Percentiles rank a stretch among this genome's conserved stretches.
phyloP scores from a whole-genome alignment of 2,113 vertebrate genomes.

The Podilymbus podiceps region DNA sequence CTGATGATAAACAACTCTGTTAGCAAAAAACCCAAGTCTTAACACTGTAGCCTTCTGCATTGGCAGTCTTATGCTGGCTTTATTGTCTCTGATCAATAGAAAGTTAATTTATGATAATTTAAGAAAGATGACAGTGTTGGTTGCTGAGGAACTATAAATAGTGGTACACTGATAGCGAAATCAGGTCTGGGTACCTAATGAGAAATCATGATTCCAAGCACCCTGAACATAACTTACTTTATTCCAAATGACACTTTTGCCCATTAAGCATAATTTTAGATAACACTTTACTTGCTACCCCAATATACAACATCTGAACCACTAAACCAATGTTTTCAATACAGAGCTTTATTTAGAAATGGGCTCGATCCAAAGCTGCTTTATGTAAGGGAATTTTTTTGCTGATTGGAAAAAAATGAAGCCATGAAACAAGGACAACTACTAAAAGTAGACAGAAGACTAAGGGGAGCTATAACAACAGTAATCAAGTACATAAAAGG shows the following conservation, averaged over 20 bases:
- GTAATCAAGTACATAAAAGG: neutral
- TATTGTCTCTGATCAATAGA: neutral
- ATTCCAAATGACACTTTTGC: neutral
- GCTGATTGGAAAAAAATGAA: neutral
- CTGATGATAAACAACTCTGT: neutral
- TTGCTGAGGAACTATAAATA: neutral
- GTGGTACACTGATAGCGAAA: neutral
- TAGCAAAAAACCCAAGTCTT: neutral
- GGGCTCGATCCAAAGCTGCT: neutral
- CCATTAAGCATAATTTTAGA: neutral
- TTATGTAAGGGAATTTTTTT: neutral
- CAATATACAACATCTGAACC: neutral
- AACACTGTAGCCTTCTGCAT: neutral
- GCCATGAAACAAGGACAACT: neutral
- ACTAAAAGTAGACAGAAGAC: neutral
- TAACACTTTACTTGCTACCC: neutral
- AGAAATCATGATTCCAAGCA: neutral
- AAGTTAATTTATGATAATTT: neutral
- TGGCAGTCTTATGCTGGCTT: neutral
- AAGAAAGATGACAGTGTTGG: neutral
- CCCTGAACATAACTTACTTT: neutral
- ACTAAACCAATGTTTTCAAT: neutral
- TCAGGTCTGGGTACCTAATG: neutral
- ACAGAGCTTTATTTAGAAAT: neutral
- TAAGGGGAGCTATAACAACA: neutral